Evolutionary conservation across 2,113 vertebrate species (phyloP).

Genomic region (Lasiurus borealis): DNA sequence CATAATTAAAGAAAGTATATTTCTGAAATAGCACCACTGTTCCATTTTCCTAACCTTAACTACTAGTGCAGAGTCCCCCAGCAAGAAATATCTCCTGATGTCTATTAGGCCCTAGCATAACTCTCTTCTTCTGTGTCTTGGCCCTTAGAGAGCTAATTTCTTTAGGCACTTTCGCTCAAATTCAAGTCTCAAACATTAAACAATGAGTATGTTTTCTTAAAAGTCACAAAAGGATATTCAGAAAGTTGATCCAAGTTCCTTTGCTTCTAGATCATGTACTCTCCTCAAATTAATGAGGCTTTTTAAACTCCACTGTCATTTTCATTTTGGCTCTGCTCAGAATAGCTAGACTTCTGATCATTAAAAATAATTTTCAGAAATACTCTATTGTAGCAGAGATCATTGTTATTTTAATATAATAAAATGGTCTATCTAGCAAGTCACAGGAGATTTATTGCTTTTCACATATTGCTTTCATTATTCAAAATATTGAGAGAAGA

Average conservation of each 20-base stretch:
- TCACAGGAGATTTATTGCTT: not conserved
- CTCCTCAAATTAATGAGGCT: slow-evolving; percentile 53
- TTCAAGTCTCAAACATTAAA: slow-evolving; percentile 45
- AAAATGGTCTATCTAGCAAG: not conserved
- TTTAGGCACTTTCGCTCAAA: slow-evolving; percentile 4
- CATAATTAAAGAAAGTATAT: slow-evolving; percentile 18
- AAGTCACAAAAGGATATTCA: slow-evolving; percentile 45
- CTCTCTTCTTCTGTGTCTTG: not conserved
- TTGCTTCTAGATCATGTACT: slow-evolving; percentile 39
- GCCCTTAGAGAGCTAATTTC: not conserved
- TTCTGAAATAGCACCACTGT: not conserved
- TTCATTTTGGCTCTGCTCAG: slow-evolving; percentile 17
- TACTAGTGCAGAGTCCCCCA: not conserved
- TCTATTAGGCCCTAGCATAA: not conserved
- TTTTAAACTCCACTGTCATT: slow-evolving; percentile 47
- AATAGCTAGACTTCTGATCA: slow-evolving; percentile 24
- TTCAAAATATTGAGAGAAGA: slow-evolving; percentile 5
- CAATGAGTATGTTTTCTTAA: not conserved
- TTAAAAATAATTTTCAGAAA: slow-evolving; percentile 67
- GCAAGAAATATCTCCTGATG: not conserved
- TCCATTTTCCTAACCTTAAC: slow-evolving; percentile 47
- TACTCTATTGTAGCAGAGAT: not conserved
- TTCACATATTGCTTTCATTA: slow-evolving; percentile 38
- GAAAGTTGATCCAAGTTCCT: slow-evolving; percentile 9
- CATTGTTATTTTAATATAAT: slow-evolving; percentile 41